phyloP scores from a whole-genome alignment of 2,797 vertebrate genomes.

The Notoglanidium macrostoma region DNA sequence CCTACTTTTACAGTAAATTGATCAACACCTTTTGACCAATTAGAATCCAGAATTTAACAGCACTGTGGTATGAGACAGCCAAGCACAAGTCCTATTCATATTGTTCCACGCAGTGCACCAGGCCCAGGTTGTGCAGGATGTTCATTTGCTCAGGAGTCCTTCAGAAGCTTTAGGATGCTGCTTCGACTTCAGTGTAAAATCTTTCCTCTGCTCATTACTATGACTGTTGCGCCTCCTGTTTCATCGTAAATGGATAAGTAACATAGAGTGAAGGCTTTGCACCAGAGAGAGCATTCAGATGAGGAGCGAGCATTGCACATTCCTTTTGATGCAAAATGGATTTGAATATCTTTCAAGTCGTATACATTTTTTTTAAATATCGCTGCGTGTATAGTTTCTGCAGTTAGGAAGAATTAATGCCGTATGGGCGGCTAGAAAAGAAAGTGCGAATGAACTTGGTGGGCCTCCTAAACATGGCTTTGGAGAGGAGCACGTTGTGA shows the following conservation, averaged over 20 bases:
- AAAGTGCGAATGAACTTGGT: slow-evolving; percentile 45
- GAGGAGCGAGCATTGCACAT: slow-evolving; percentile 55
- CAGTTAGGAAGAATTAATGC: slow-evolving; percentile 32
- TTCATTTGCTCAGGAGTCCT: slow-evolving; percentile 8
- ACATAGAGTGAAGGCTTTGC: slow-evolving; percentile 40
- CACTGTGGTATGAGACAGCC: background rate
- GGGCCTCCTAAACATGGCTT: slow-evolving; percentile 50
- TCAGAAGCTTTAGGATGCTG: slow-evolving; percentile 37
- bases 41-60: background rate
- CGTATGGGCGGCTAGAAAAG: slow-evolving; percentile 36
- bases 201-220: slow-evolving; percentile 39
- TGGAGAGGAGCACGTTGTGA: slow-evolving; percentile 50
- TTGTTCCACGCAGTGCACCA: background rate
- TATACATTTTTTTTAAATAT: slow-evolving; percentile 5
- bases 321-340: slow-evolving; percentile 62
- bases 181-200: slow-evolving; percentile 38
- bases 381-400: slow-evolving; percentile 14
- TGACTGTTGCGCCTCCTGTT: slow-evolving; percentile 37
- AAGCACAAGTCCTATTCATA: background rate
- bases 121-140: slow-evolving; percentile 9
- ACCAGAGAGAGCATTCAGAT: slow-evolving; percentile 51
- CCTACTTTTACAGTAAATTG: background rate
- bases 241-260: slow-evolving; percentile 47
- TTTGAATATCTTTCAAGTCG: slow-evolving; percentile 61
- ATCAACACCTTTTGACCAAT: background rate